phyloP scores from a whole-genome alignment of 2,797 vertebrate genomes.

The Arvicola amphibius region DNA sequence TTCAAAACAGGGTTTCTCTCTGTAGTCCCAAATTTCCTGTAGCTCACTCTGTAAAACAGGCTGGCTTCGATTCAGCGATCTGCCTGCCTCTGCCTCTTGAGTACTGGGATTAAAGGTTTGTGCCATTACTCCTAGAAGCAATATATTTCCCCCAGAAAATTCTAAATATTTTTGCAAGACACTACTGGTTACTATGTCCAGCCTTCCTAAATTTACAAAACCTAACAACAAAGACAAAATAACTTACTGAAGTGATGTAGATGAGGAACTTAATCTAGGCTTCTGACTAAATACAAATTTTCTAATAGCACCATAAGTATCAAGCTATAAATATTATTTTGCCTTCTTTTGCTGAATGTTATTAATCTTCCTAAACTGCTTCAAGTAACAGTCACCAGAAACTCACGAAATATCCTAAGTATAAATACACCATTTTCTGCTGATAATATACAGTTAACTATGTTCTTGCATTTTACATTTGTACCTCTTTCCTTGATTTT shows the following conservation, averaged over 20 bases:
- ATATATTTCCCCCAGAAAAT: neutral
- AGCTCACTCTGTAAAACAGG: neutral
- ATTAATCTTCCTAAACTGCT: constrained; percentile 38
- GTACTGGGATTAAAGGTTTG: neutral
- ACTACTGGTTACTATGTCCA: neutral
- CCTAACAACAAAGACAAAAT: neutral
- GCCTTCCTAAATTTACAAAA: constrained; percentile 44
- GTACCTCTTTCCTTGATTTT: constrained; percentile 37
- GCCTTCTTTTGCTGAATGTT: constrained; percentile 6
- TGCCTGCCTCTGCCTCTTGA: neutral
- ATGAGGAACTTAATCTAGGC: neutral
- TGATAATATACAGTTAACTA: neutral
- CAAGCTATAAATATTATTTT: neutral
- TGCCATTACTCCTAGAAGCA: too few relatives aligned
- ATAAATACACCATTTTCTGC: neutral
- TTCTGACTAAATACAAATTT: constrained; percentile 15
- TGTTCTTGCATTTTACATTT: constrained; percentile 33
- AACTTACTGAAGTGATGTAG: neutral
- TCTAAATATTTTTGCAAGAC: neutral
- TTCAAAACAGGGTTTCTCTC: neutral
- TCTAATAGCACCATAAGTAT: neutral
- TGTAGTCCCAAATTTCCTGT: neutral
- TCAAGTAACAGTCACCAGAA: constrained; percentile 44
- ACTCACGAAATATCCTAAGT: constrained; percentile 18
- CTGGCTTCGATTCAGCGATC: neutral